Evolutionary conservation across 2,797 vertebrate species (phyloP), one percentile per base, ranked within the genome.

Genomic region (Gymnothorax javanicus): DNA sequence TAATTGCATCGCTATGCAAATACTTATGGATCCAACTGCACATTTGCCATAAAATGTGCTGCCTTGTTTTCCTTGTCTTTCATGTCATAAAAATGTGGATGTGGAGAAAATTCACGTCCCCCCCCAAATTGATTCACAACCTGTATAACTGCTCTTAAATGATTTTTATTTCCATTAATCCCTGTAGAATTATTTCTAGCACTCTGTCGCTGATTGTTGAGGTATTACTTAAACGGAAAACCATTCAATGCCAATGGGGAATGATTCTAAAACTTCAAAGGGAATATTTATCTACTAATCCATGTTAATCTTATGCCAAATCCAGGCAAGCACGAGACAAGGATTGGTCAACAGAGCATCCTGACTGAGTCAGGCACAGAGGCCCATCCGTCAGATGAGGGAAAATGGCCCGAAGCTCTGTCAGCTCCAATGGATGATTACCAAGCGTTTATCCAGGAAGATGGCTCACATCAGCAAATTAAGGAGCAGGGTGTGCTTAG

Each of bases 391-490:
- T 43, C 82, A 58, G 75, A 73, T 20, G 75, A 69, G 56, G 69
- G 77, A 67, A 69, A 69, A 27, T 62, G 52, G 62, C 23, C 17
- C 11, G 13, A 62, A 59, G 43, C 25, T 82, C 62, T 69, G 43
- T 54, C 82, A 87, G 52, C 81, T 67, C 33, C 60, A 73, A 75
- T 82, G 83, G 83, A 73, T 43, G 67, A 82, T 67, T 86, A 83
- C 59, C 58, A 23, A 62, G 15, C 79, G 12, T 9, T 83, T 81
- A 86, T 57, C 64, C 52, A 54, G 60, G 79, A 86, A 81, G 43
- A 71, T 23, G 43, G 8, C 6, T 79, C 85, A 82, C 27, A 59
- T 86, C 75, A 60, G 50, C 50, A 50, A 23, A 25, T 54, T 1
- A 52, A 13, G 25, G 23, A 59, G 79, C 54, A 27, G 6, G 54